Evolutionary conservation across 2,113 vertebrate species (phyloP).

Genomic region (Tylochromis polylepis): DNA sequence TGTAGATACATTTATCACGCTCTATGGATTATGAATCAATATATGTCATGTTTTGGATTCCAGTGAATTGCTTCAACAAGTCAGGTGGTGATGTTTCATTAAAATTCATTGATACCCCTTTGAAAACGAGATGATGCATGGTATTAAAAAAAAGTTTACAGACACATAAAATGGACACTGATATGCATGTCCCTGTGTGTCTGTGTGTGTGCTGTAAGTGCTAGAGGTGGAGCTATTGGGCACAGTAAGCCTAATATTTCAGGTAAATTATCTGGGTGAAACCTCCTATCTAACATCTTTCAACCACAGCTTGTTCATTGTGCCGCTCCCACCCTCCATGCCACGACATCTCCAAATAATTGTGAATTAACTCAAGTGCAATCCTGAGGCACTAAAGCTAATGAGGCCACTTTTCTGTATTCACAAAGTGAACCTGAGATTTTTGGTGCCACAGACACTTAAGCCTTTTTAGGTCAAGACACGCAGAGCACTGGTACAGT

Average conservation of each 20-base stretch:
- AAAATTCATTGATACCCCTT: not conserved
- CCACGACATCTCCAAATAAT: conserved; percentile 10
- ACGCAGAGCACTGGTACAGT: not conserved
- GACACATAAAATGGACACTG: not conserved
- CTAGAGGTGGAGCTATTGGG: not conserved
- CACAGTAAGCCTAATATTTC: not conserved
- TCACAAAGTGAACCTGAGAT: conserved; percentile 34
- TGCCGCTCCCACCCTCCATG: not conserved
- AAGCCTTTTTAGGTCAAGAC: conserved; percentile 31
- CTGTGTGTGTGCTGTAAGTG: not conserved
- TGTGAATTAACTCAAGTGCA: conserved; percentile 42
- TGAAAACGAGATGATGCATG: not conserved
- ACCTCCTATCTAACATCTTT: conserved; percentile 20
- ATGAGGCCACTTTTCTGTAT: conserved; percentile 23
- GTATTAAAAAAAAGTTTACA: not conserved
- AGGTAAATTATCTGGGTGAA: not conserved
- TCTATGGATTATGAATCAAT: conserved; percentile 25
- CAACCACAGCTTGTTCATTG: conserved; percentile 33
- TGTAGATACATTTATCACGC: not conserved
- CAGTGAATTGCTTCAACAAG: not conserved
- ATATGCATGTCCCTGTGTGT: not conserved
- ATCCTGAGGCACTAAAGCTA: not conserved
- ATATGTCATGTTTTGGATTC: conserved; percentile 12
- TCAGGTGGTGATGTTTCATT: not conserved
- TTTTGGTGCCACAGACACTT: conserved; percentile 39